These are phyloP conservation scores for Furcifer pardalis DNA, from an alignment of 2,797 vertebrate genomes.

Conservation along the genomic window DNA sequence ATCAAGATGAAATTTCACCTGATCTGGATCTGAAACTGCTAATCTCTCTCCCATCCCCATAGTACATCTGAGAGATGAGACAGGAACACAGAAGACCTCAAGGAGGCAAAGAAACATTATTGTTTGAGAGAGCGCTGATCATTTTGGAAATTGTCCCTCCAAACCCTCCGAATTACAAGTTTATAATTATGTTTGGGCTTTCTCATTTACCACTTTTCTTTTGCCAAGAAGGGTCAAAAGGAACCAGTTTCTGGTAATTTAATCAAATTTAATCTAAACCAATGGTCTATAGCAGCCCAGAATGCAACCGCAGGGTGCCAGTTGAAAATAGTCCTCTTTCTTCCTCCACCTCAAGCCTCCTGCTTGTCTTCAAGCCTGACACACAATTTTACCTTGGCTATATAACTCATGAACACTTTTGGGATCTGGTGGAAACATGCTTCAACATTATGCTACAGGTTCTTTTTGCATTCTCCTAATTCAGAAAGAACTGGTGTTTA, in stretches of 20 bases:
- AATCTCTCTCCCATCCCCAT: no score
- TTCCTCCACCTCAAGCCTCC: neutral
- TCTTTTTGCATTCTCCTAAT: no score
- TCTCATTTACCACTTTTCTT: no score
- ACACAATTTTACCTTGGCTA: neutral
- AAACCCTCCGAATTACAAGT: no score
- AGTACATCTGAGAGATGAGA: neutral
- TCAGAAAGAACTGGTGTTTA: neutral
- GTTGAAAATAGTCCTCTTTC: neutral
- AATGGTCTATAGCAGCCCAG: neutral
- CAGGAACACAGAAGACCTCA: neutral
- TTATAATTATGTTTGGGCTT: no score
- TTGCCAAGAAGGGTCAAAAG: no score
- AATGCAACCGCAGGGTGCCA: neutral
- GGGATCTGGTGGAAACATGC: neutral
- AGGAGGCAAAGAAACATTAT: neutral
- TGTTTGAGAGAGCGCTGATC: no score
- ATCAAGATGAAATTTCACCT: neutral
- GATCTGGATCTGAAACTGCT: neutral
- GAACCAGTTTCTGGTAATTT: neutral
- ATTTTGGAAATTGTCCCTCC: no score
- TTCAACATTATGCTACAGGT: neutral
- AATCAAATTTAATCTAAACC: neutral
- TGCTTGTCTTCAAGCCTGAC: neutral
- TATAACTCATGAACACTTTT: no score